Evolutionary conservation across 2,113 vertebrate genomes (phyloP), one percentile per base, ranked within the genome.

Genomic region (Hippolais icterina): DNA sequence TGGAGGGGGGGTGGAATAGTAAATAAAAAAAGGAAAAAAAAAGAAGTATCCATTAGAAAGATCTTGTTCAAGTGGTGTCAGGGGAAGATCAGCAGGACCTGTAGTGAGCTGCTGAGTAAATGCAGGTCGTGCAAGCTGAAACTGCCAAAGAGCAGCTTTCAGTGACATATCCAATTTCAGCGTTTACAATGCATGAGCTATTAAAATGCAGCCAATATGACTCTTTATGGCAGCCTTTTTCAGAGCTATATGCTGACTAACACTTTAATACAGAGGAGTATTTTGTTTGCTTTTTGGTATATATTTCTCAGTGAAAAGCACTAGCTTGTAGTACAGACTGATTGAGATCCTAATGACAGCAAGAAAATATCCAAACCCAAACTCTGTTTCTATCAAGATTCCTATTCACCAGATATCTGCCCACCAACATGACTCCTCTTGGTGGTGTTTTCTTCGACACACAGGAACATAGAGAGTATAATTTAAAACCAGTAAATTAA

Each of bases 131-230:
- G 95, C 57, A 60, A 94, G 75, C 75, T 81, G 57, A 95, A 93
- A 87, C 61, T 96, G 95, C 95, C 93, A 86, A 83, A 87, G 82
- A 94, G 95, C 91, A 94, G 93, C 87, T 94, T 96, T 84, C 81
- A 84, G 66, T 96, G 93, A 83, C 93, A 92, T 52, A 94, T 93
- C 91, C 93, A 95, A 95, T 97, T 97, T 95, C 90, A 88, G 92
- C 3, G 0, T 93, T 97, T 92, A 94, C 88, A 96, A 85, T 54
- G 91, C 94, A 96, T 74, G 90, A 94, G 91, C 94, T 86, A 93
- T 91, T 95, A 96, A 94, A 95, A 95, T 89, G 53, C 78, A 69
- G 28, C 74, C 64, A 91, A 56, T 65, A 91, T 57, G 76, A 72
- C 68, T 89, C 70, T 90, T 86, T 31, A 76, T 61, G 50, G 87